These are phyloP conservation scores for Pitta sordida DNA, from an alignment of 2,113 vertebrate species.

Conservation along the genomic window DNA sequence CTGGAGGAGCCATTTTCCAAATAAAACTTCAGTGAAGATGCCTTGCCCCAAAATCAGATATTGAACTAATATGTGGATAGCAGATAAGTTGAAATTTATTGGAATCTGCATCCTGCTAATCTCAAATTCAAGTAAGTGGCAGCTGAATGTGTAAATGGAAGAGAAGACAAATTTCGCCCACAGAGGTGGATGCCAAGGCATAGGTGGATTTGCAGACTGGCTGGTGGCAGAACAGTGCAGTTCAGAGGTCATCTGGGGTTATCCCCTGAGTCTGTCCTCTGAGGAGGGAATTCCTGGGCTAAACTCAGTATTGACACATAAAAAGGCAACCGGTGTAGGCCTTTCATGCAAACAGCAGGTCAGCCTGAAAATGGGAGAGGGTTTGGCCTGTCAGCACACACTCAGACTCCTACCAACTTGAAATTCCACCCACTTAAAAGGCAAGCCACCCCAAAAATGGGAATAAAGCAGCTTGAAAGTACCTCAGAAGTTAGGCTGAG, in stretches of 20 bases:
- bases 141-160: background rate
- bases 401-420: background rate
- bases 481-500: background rate
- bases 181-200: background rate
- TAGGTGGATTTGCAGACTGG: background rate
- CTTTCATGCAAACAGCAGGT: background rate
- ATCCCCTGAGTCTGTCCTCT: background rate
- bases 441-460: background rate
- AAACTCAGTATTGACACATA: background rate
- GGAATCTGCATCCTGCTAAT: background rate
- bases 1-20: background rate
- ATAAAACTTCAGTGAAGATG: background rate
- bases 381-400: background rate
- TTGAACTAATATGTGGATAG: background rate
- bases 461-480: background rate
- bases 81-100: background rate
- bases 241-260: background rate
- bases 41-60: background rate
- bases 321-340: background rate
- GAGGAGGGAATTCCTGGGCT: background rate
- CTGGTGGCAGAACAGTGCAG: background rate
- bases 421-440: background rate
- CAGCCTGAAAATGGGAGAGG: background rate
- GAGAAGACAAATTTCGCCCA: accelerated
- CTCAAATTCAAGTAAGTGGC: background rate